A percentile compares a stretch with the other conserved stretches of the same genome.
Evolutionary conservation across 2,888 invertebrate genomes (phyloP).

Genomic region (Epirrita christyi): DNA sequence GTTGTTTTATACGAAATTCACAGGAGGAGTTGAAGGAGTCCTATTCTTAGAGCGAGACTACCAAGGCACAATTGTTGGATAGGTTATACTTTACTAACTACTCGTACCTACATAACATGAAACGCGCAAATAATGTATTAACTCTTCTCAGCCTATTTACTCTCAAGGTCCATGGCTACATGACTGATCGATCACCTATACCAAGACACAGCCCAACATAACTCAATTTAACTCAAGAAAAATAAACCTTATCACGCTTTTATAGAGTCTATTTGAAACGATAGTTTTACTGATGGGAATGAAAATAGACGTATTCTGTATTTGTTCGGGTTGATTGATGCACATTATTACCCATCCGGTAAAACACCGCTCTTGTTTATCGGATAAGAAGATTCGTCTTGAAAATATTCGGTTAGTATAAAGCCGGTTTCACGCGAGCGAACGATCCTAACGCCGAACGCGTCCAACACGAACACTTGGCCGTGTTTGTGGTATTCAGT

Average conservation of each 20-base stretch:
- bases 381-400: slow-evolving; percentile 50
- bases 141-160: slow-evolving; percentile 39
- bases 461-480: too few relatives aligned
- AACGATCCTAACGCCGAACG: neutral
- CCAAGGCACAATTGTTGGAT: too few relatives aligned
- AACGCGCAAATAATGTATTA: slow-evolving; percentile 1
- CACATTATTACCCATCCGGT: slow-evolving; percentile 63
- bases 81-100: too few relatives aligned
- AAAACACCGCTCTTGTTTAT: slow-evolving; percentile 70
- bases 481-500: too few relatives aligned
- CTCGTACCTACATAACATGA: neutral
- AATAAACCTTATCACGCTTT: neutral
- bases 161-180: slow-evolving; percentile 7
- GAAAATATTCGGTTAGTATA: slow-evolving; percentile 31
- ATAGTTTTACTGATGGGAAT: neutral
- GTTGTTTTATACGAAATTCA: too few relatives aligned
- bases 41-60: too few relatives aligned
- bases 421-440: slow-evolving; percentile 26
- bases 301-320: slow-evolving; percentile 14
- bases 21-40: too few relatives aligned
- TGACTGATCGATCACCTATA: neutral
- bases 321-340: slow-evolving; percentile 62
- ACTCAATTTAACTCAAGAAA: neutral
- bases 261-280: neutral
- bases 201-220: too few relatives aligned